A percentile compares a stretch with the other conserved stretches of the same genome.
Conservation (phyloP, 2,797 vertebrate genomes). For the Anomalospiza imberbis region DNA sequence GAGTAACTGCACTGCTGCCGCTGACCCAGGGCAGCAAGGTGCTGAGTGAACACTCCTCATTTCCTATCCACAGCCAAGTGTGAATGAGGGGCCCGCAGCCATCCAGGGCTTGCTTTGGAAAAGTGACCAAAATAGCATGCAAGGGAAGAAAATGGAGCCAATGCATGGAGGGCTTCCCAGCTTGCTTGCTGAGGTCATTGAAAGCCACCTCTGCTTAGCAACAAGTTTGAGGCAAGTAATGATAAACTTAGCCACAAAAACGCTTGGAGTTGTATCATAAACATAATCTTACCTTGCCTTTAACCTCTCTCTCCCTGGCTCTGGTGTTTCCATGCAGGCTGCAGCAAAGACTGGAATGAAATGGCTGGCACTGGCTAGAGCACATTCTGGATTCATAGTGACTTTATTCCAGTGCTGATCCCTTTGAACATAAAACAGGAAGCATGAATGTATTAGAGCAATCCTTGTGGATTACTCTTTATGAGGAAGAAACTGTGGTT, state of each 20-base stretch:
- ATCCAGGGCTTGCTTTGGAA: not conserved
- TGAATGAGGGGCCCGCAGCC: not conserved
- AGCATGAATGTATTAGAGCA: not conserved
- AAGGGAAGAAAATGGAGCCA: not conserved
- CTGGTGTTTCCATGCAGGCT: not conserved
- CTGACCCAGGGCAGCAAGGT: not conserved
- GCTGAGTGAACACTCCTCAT: not conserved
- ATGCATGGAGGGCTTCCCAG: not conserved
- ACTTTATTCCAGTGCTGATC: not conserved
- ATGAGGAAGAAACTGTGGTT: not conserved
- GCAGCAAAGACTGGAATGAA: not conserved
- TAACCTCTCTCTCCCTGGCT: not conserved
- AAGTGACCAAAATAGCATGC: constrained; percentile 11
- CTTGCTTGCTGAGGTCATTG: not conserved
- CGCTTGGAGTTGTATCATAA: not conserved
- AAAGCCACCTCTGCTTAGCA: not conserved
- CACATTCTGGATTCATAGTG: not conserved
- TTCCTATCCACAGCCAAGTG: not conserved
- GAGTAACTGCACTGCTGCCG: not conserved
- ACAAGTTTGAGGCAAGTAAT: not conserved
- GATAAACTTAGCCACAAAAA: not conserved
- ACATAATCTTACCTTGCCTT: not conserved
- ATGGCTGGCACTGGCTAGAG: not conserved
- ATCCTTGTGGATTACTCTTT: not conserved
- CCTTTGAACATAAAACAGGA: not conserved